Percentiles rank a stretch among this genome's conserved stretches.
phyloP scores from a whole-genome alignment of 2,888 invertebrate genomes.

The Ecdyonurus torrentis region DNA sequence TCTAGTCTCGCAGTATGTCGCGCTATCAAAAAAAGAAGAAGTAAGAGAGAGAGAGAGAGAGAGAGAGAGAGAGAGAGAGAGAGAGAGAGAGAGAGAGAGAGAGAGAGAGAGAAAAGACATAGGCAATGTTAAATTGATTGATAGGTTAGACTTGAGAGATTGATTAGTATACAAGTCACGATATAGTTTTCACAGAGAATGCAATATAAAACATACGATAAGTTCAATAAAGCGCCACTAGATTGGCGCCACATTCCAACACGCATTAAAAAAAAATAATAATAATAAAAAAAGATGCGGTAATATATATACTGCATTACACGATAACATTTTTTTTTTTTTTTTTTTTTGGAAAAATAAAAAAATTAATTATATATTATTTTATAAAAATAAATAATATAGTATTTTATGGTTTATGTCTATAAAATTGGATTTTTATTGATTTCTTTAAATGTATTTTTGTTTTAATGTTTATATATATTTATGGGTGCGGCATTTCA shows the following conservation, averaged over 20 bases:
- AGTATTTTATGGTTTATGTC: no score
- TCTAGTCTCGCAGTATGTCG: background rate
- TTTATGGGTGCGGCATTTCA: no score
- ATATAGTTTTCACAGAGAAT: background rate
- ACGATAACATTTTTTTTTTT: constrained; percentile 2
- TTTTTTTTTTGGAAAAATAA: no score
- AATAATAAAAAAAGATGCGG: background rate
- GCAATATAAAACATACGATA: background rate
- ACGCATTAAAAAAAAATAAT: background rate
- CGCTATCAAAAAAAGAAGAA: background rate
- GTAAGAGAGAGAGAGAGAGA: background rate
- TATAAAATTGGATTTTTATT: no score
- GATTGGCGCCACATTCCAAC: background rate
- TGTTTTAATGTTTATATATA: no score
- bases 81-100: background rate
- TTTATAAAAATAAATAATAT: no score
- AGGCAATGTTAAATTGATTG: background rate
- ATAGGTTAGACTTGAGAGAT: background rate
- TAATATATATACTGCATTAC: background rate
- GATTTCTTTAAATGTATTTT: no score
- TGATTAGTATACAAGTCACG: background rate
- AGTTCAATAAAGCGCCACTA: background rate
- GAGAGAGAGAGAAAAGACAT: background rate
- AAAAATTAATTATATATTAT: no score
- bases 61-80: background rate